Percentiles rank a stretch among this genome's conserved stretches.
These are phyloP conservation scores for Campoletis sonorensis DNA, from an alignment of 1,140 invertebrate species.

Conservation along the genomic window DNA sequence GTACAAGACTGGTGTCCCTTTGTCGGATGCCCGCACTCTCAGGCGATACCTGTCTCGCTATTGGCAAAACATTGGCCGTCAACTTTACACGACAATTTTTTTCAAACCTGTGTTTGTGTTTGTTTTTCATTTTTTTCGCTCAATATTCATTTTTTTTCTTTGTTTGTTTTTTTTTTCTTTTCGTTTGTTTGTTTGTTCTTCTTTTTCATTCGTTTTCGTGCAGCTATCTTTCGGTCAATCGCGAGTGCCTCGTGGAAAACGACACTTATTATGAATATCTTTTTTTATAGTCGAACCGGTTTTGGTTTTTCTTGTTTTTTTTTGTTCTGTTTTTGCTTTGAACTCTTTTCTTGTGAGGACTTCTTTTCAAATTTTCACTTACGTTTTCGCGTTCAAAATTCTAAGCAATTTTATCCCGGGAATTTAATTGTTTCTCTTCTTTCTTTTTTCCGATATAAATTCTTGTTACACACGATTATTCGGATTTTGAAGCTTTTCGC, in stretches of 20 bases:
- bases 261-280: constrained; percentile 24
- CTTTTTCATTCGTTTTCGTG: constrained; percentile 42
- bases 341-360: background rate
- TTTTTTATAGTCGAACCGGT: no score
- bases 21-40: constrained; percentile 94
- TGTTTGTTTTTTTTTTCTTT: constrained; percentile 51
- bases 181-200: constrained; percentile 47
- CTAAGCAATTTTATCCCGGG: no score
- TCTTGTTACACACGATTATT: background rate
- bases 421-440: no score
- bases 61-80: constrained; percentile 80
- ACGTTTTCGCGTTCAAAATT: no score
- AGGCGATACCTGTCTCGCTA: constrained; percentile 96
- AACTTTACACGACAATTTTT: constrained; percentile 73
- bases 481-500: constrained; percentile 52
- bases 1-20: constrained; percentile 89
- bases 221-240: constrained; percentile 33
- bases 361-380: background rate
- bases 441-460: no score
- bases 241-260: background rate
- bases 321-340: constrained; percentile 31
- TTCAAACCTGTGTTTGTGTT: constrained; percentile 63
- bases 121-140: constrained; percentile 54
- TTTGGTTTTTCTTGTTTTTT: no score
- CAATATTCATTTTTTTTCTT: constrained; percentile 29